Evolutionary conservation across 2,888 invertebrate species (phyloP).

Genomic region (Cataglyphis altisquamis): DNA sequence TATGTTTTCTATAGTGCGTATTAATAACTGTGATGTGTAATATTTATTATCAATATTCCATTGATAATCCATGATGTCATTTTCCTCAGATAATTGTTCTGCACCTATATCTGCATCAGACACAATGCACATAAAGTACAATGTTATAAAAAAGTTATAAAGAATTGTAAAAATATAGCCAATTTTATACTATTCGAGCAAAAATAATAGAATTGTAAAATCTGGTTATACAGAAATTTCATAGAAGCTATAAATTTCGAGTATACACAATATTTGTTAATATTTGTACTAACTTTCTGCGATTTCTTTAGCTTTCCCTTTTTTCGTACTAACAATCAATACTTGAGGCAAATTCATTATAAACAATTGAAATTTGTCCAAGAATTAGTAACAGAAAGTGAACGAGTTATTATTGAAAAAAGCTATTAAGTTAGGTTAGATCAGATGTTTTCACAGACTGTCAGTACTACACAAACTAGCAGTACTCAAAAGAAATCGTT

Average conservation of each 20-base stretch:
- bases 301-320: slow-evolving; percentile 79
- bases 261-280: not conserved
- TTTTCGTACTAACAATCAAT: slow-evolving; percentile 78
- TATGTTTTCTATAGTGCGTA: slow-evolving; percentile 87
- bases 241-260: slow-evolving; percentile 23
- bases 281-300: slow-evolving; percentile 78
- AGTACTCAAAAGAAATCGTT: too few species aligned
- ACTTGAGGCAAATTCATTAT: slow-evolving; percentile 81
- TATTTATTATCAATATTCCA: slow-evolving; percentile 91
- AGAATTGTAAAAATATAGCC: not conserved
- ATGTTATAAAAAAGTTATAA: not conserved
- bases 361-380: not conserved
- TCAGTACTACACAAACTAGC: not conserved
- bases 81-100: slow-evolving; percentile 78
- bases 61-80: slow-evolving; percentile 83
- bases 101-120: slow-evolving; percentile 79
- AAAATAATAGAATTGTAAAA: not conserved
- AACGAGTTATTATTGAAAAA: not conserved
- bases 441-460: not conserved
- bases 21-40: slow-evolving; percentile 89
- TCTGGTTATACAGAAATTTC: not conserved
- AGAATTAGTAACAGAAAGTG: not conserved
- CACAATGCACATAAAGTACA: not conserved
- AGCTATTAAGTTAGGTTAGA: slow-evolving; percentile 25
- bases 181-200: not conserved